Percentiles rank a stretch among this genome's conserved stretches.
phyloP scores from a whole-genome alignment of 2,113 vertebrate species.

The Cricetomys ansorgei region DNA sequence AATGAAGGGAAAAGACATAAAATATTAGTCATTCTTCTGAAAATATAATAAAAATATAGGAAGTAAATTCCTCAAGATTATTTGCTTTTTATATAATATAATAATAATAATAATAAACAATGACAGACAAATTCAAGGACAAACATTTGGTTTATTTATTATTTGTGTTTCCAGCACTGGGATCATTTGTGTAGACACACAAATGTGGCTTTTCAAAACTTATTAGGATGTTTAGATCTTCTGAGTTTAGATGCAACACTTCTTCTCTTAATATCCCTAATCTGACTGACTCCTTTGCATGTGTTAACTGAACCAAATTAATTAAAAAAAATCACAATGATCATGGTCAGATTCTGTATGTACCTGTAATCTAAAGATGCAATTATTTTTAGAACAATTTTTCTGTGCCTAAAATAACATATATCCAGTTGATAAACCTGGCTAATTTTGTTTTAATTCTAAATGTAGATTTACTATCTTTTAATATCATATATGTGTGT shows the following conservation, averaged over 20 bases:
- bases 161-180: not conserved
- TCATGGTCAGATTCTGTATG: not conserved
- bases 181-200: not conserved
- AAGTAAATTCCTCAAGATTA: not conserved
- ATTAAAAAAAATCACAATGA: not conserved
- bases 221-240: not conserved
- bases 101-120: not conserved
- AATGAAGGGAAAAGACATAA: not conserved
- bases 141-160: not conserved
- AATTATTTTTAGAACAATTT: not conserved
- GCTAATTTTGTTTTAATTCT: not conserved
- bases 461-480: not conserved
- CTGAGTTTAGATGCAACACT: not conserved
- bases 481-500: not conserved
- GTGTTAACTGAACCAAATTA: conserved; percentile 1
- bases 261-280: not conserved
- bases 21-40: not conserved
- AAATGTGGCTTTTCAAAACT: not conserved
- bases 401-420: not conserved
- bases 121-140: not conserved
- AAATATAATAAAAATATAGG: not conserved
- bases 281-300: not conserved
- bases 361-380: not conserved
- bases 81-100: not conserved
- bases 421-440: not conserved